Evolutionary conservation across 35 echinoderm and acorn worm species (phyloP).

Genomic region (Apostichopus californicus): DNA sequence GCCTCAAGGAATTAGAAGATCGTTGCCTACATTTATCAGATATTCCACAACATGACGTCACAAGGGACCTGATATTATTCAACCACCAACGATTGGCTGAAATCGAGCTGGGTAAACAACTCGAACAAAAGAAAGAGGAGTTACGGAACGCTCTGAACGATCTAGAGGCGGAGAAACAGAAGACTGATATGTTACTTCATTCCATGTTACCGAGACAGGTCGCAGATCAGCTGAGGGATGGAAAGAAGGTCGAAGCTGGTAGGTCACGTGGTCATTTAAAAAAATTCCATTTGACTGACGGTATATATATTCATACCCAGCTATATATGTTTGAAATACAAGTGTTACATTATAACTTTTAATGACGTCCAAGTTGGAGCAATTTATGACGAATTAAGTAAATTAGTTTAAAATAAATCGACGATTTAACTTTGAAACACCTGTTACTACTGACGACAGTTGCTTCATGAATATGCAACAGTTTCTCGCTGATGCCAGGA

Average conservation of each 20-base stretch:
- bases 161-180: constrained; percentile 87
- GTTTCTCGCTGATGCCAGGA: no score
- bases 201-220: constrained; percentile 98
- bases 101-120: constrained; percentile 93
- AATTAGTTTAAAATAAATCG: no score
- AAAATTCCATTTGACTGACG: background rate
- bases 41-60: constrained; percentile 96
- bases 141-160: constrained; percentile 71
- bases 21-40: constrained; percentile 87
- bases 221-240: constrained; percentile 90
- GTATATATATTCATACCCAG: background rate
- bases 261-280: background rate
- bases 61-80: constrained; percentile 90
- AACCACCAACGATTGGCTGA: constrained; percentile 96
- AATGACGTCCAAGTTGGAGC: no score
- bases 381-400: no score
- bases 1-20: constrained; percentile 91
- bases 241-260: constrained; percentile 98
- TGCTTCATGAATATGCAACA: no score
- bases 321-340: background rate
- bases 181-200: constrained; percentile 96
- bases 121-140: constrained; percentile 94
- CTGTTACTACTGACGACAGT: no score
- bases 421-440: no score
- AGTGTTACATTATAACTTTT: background rate